phyloP scores from a whole-genome alignment of 2,888 invertebrate genomes.

The Polyploca ridens region DNA sequence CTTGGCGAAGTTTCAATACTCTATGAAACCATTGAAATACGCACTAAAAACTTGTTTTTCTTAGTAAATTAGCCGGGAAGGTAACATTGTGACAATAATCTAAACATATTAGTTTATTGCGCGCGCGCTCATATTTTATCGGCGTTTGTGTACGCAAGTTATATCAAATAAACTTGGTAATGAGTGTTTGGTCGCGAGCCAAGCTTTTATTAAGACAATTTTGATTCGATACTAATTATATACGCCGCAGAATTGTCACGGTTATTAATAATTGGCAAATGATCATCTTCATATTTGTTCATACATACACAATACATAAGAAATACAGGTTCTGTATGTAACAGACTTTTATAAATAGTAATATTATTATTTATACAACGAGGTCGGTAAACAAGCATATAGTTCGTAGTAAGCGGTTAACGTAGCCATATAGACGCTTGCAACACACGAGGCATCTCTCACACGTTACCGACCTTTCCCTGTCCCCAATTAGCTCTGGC shows the following conservation, averaged over 20 bases:
- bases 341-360: too few relatives aligned
- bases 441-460: too few relatives aligned
- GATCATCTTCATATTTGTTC: neutral
- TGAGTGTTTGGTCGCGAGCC: conserved; percentile 56
- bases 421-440: too few relatives aligned
- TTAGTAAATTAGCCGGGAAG: conserved; percentile 39
- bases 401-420: too few relatives aligned
- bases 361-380: too few relatives aligned
- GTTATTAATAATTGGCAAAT: conserved; percentile 24
- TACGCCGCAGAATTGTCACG: conserved; percentile 37
- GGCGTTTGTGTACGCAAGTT: neutral
- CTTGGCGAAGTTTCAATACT: conserved; percentile 69
- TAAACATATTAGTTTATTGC: conserved; percentile 26
- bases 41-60: conserved; percentile 42
- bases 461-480: too few relatives aligned
- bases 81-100: conserved; percentile 27
- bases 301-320: too few relatives aligned
- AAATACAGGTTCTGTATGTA: too few relatives aligned
- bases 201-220: conserved; percentile 61
- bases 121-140: neutral
- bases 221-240: conserved; percentile 56
- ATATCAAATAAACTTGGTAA: conserved; percentile 20
- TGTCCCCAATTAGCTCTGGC: too few relatives aligned
- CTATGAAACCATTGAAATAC: conserved; percentile 51
- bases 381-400: too few relatives aligned